phyloP scores from a whole-genome alignment of 2,888 invertebrate genomes.

The Amorpha juglandis region DNA sequence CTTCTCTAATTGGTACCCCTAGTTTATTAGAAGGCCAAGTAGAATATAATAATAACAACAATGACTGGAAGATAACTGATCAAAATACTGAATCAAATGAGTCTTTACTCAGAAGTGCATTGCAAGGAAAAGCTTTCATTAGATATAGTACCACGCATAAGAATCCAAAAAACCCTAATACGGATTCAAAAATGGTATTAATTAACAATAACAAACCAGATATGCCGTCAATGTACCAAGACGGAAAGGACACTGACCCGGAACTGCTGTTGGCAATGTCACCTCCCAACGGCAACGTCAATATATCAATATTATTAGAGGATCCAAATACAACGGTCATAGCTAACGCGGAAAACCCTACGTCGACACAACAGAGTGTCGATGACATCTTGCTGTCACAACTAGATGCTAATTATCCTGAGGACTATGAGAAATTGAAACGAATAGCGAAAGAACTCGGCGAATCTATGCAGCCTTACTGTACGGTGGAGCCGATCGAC shows the following conservation, averaged over 20 bases:
- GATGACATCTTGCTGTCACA: conserved; percentile 89
- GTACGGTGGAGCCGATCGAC: conserved; percentile 84
- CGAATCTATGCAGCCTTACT: conserved; percentile 89
- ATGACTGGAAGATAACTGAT: conserved; percentile 92
- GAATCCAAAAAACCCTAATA: conserved; percentile 72
- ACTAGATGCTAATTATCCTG: conserved; percentile 88
- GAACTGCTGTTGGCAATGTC: conserved; percentile 74
- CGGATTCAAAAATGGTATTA: conserved; percentile 72
- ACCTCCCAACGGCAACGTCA: conserved; percentile 71
- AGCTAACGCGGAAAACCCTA: conserved; percentile 79
- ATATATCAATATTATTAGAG: conserved; percentile 79
- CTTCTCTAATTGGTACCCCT: conserved; percentile 77
- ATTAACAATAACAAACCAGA: conserved; percentile 78
- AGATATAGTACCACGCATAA: conserved; percentile 84
- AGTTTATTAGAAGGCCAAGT: conserved; percentile 78
- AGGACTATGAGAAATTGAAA: conserved; percentile 93
- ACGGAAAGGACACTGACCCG: conserved; percentile 66
- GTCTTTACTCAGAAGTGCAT: conserved; percentile 91
- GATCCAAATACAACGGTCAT: conserved; percentile 72
- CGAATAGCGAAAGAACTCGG: conserved; percentile 92
- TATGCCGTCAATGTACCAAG: conserved; percentile 84
- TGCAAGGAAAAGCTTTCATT: conserved; percentile 90
- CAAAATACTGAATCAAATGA: conserved; percentile 88
- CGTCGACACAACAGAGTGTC: conserved; percentile 85
- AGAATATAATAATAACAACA: conserved; percentile 89